Base-by-base conservation (phyloP, 2,113 vertebrate species). In the Emberiza fucata region DNA sequence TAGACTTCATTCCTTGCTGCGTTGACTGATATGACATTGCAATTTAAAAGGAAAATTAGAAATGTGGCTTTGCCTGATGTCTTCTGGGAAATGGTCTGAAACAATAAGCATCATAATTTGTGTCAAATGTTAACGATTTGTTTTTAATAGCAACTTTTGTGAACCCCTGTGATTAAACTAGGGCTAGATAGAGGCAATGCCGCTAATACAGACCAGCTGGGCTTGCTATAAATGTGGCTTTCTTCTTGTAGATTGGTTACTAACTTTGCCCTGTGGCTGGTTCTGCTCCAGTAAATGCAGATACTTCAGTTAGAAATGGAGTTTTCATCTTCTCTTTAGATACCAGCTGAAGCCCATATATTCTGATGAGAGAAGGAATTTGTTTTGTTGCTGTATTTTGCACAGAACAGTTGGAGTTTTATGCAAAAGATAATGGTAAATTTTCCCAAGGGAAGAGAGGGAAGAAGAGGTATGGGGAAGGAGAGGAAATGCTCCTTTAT, bases 381-480 rank as follows among this genome's bases (percentile, higher is more conserved):
- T 86, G 29, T 51, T 94, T 93, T 88, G 50, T 63, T 88, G 76
- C 72, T 86, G 40, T 47, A 44, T 68, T 42, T 69, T 61, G 27
- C 79, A 86, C 48, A 84, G 64, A 92, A 48, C 72, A 95, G 81
- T 92, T 94, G 92, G 83, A 94, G 69, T 86, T 94, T 76, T 86
- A 94, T 76, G 89, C 47, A 72, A 81, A 94, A 91, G 40, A 65
- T 56, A 92, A 80, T 27, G 76, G 23, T 77, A 86, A 69, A 66
- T 64, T 90, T 92, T 91, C 85, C 37, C 79, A 61, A 50, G 57
- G 54, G 93, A 84, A 78, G 11, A 45, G 57, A 90, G 6, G 23
- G 54, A 72, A 85, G 37, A 66, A 82, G 45, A 82, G 20, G 5
- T 21, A 65, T 63, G 0, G 0, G 57, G n/a, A 82, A 72, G 70